Base-by-base conservation (phyloP, 1,140 invertebrate species). In the Drosophila kikkawai region DNA sequence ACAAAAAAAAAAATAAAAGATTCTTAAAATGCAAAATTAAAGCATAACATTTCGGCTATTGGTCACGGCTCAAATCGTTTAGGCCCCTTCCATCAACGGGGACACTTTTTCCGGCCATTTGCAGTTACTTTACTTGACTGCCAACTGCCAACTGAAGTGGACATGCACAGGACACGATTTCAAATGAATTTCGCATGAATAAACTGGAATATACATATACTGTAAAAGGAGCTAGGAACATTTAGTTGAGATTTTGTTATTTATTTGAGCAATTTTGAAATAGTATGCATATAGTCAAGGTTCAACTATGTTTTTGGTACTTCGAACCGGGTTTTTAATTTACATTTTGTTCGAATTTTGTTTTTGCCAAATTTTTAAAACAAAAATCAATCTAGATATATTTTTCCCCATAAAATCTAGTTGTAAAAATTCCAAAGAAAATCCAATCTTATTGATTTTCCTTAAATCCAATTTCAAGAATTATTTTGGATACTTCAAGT, bases 1-100 rank as follows among this genome's bases (percentile, higher is more conserved):
- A 7, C 5, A 17, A 19, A 32, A 19, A 22, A 41, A 32, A 19
- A 44, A 22, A 75, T 67, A 71, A 70, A 65, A 48, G 75, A 81
- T 77, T 78, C 64, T 57, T 41, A 41, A 84, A 83, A 80, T 85
- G 47, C 73, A 64, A 77, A 79, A 81, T 86, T 81, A 85, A 85
- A 85, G 78, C 74, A 85, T 69, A 81, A 75, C 69, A 75, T 79
- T 59, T 82, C 60, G 51, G 29, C 66, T 39, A 64, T 67, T 63
- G 42, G 53, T 58, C 36, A 34, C 34, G 44, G 39, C 29, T 70
- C 50, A 47, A 65, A 70, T 55, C 50, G 63, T 48, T 77, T 44
- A 47, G 39, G 34, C 48, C 41, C 44, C 44, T 29, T 29, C 29
- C 48, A 44, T 80, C 56, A 44, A 61, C 37, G n/a, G 63, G 22